A percentile compares a stretch with the other conserved stretches of the same genome.
Conservation (phyloP, 2,888 invertebrate species). For the Phortica magna region DNA sequence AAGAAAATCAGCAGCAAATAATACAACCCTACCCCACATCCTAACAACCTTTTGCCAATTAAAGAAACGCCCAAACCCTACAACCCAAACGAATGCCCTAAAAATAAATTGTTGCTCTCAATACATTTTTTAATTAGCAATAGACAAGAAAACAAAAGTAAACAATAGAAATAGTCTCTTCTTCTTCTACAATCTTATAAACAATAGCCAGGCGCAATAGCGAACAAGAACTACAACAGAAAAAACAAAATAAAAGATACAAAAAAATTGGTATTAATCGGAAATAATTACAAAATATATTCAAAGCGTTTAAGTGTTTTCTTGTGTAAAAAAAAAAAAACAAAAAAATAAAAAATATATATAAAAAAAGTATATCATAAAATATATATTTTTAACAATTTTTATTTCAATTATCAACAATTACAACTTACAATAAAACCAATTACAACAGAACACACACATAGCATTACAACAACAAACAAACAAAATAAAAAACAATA, state of each 20-base stretch:
- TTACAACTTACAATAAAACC: constrained; percentile 40
- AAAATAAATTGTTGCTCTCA: constrained; percentile 38
- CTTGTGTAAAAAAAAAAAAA: constrained; percentile 15
- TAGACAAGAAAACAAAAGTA: constrained; percentile 32
- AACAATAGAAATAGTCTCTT: constrained; percentile 21
- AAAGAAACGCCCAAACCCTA: neutral
- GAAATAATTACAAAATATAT: constrained; percentile 34
- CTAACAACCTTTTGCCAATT: neutral
- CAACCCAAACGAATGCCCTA: neutral
- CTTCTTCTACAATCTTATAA: neutral
- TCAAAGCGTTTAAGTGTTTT: constrained; percentile 20
- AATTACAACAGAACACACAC: constrained; percentile 24
- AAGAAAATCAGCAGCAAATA: neutral
- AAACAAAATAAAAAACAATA: constrained; percentile 39
- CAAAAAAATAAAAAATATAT: neutral
- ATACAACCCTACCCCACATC: neutral
- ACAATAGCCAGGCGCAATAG: constrained; percentile 1
- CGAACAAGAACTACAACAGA: neutral
- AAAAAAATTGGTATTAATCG: constrained; percentile 8
- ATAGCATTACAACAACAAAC: constrained; percentile 21
- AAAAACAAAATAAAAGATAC: neutral
- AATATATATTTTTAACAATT: constrained; percentile 56
- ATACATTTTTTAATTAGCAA: constrained; percentile 42
- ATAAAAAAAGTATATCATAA: constrained; percentile 35
- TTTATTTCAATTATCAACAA: constrained; percentile 66